phyloP scores from a whole-genome alignment of 2,797 vertebrate genomes.

The Antrozous pallidus region DNA sequence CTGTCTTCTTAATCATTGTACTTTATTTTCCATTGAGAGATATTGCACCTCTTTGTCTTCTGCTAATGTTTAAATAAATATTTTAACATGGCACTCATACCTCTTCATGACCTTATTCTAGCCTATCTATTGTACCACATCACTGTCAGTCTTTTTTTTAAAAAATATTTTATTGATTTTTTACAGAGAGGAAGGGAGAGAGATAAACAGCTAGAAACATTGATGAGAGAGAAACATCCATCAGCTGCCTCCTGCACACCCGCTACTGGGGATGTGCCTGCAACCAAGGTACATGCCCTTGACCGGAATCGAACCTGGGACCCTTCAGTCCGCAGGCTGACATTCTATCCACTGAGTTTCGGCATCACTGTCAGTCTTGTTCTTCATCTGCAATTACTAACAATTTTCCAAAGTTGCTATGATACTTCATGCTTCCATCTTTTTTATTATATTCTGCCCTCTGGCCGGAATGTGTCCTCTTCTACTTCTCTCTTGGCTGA shows the following conservation, averaged over 20 bases:
- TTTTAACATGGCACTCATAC: constrained; percentile 13
- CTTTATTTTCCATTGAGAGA: constrained; percentile 8
- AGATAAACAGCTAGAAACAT: no score
- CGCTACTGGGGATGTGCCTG: no score
- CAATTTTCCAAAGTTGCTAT: not conserved
- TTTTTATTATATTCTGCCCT: not conserved
- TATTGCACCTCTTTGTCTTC: constrained; percentile 27
- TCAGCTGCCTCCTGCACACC: no score
- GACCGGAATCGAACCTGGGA: no score
- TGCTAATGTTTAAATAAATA: constrained; percentile 55
- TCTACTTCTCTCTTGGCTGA: constrained; percentile 7
- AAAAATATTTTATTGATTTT: no score
- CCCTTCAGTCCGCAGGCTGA: no score
- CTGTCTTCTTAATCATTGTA: constrained; percentile 21
- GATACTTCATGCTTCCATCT: not conserved
- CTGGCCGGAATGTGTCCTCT: not conserved
- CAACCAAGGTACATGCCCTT: no score
- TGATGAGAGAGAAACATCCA: no score
- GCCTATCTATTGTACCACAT: not conserved
- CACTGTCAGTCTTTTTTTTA: not conserved
- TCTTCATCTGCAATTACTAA: not conserved
- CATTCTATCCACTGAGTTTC: no score
- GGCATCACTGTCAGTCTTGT: not conserved
- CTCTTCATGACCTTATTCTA: not conserved
- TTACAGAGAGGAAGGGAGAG: no score